Base-by-base conservation (phyloP, 2,113 vertebrate genomes). In the Halcyon senegalensis region DNA sequence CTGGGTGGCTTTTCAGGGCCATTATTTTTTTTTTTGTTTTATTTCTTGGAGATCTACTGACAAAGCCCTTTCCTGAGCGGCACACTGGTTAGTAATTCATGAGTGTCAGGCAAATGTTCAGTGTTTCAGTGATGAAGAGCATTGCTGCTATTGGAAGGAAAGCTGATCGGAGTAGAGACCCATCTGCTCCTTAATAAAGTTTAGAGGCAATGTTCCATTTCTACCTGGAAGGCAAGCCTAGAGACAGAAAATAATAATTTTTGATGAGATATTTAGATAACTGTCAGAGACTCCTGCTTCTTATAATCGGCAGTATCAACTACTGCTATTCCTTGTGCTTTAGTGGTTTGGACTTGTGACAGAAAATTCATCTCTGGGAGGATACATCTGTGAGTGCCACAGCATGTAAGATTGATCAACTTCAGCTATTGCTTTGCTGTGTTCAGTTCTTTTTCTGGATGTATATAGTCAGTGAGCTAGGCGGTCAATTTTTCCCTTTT, bases 121-220 rank as follows among this genome's bases (percentile, higher is more conserved):
- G 53, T 48, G 8, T 78, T 89, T 72, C 89, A 76, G 0, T 82
- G 78, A 83, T 79, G 55, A 76, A 91, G 21, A 92, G 13, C 50
- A 37, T 62, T 85, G 58, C 37, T 76, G 80, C 74, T 82, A 8
- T 53, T 94, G 92, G 92, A 94, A 91, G 77, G 48, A 87, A 94
- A 89, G 27, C 74, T 75, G 92, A 72, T 85, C 64, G 84, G 48
- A 94, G 74, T 64, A 69, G 76, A 89, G 73, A 53, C 82, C 93
- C 96, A 96, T 96, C 93, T 97, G 96, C 75, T 96, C 87, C 85
- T 89, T 90, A 93, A 94, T 90, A 93, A 94, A 80, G 35, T 93
- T 91, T 83, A 94, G 91, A 94, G 46, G 73, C 91, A 94, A 87
- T 95, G 87, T 95, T 96, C 92, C 74, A 70, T 91, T 93, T 91